These are phyloP conservation scores for Chromoteleia sp. DNA, from an alignment of 2,888 invertebrate species.

Conservation along the genomic window DNA sequence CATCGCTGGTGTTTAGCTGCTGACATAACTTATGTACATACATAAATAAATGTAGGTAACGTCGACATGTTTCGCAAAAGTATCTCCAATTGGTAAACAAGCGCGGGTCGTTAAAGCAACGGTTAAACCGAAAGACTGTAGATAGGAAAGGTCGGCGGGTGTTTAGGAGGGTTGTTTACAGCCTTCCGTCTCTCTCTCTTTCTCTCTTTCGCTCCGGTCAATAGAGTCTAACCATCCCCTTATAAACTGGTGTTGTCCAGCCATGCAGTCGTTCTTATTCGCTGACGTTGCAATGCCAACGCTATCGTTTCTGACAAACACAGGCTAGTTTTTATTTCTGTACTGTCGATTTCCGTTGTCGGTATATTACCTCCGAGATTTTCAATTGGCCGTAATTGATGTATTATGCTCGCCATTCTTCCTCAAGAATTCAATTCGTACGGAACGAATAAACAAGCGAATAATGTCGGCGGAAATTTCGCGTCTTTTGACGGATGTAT, in stretches of 20 bases:
- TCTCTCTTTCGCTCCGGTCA: constrained; percentile 72
- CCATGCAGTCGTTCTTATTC: constrained; percentile 75
- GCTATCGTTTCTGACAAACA: constrained; percentile 73
- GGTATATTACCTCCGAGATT: constrained; percentile 10
- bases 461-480: constrained; percentile 15
- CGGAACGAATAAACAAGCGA: constrained; percentile 18
- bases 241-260: constrained; percentile 73
- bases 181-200: constrained; percentile 66
- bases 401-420: constrained; percentile 36
- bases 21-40: constrained; percentile 23
- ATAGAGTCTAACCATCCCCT: constrained; percentile 75
- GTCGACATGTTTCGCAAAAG: constrained; percentile 68
- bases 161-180: constrained; percentile 83
- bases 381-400: constrained; percentile 42
- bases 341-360: constrained; percentile 67
- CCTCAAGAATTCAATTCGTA: constrained; percentile 12
- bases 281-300: constrained; percentile 78
- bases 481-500: constrained; percentile 26
- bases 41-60: constrained; percentile 41
- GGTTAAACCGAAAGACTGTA: constrained; percentile 79
- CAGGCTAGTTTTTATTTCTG: constrained; percentile 64
- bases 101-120: constrained; percentile 80
- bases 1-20: constrained; percentile 22
- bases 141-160: constrained; percentile 74
- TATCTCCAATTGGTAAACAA: constrained; percentile 81